Conservation (phyloP, 2,888 invertebrate species). For the Eupithecia subfuscata region DNA sequence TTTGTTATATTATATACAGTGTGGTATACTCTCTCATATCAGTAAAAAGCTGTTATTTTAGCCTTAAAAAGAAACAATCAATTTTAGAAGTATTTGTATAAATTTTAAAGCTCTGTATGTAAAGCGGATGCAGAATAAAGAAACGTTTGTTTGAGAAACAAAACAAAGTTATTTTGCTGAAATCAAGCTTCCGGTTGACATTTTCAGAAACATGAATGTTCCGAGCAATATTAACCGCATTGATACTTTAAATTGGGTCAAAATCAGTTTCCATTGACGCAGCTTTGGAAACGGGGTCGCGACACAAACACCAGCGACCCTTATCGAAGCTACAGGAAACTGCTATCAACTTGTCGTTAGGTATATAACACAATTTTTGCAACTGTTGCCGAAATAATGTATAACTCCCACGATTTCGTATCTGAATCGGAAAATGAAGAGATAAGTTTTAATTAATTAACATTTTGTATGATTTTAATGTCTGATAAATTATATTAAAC, state of each 20-base stretch:
- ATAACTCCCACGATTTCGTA: slow-evolving; percentile 70
- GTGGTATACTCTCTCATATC: background rate
- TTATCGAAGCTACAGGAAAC: slow-evolving; percentile 78
- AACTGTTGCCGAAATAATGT: slow-evolving; percentile 82
- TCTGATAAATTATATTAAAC: background rate
- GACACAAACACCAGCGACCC: slow-evolving; percentile 67
- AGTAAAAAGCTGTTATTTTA: background rate
- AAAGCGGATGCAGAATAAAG: background rate
- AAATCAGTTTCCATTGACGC: slow-evolving; percentile 80
- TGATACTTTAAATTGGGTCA: slow-evolving; percentile 72
- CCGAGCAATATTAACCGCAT: slow-evolving; percentile 53
- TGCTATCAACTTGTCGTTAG: slow-evolving; percentile 80
- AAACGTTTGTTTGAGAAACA: background rate
- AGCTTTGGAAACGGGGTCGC: slow-evolving; percentile 78
- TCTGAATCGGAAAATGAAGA: slow-evolving; percentile 49
- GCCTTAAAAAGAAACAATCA: background rate
- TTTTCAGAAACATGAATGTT: slow-evolving; percentile 40
- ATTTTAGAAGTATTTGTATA: background rate
- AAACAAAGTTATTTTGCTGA: slow-evolving; percentile 20
- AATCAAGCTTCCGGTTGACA: slow-evolving; percentile 37
- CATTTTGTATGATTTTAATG: slow-evolving; percentile 1
- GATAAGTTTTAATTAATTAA: slow-evolving; percentile 39
- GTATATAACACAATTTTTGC: slow-evolving; percentile 81
- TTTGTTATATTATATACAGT: background rate
- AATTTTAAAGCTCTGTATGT: background rate